Evolutionary conservation across 2,888 invertebrate genomes (phyloP).

Genomic region (Zonitis immaculata): DNA sequence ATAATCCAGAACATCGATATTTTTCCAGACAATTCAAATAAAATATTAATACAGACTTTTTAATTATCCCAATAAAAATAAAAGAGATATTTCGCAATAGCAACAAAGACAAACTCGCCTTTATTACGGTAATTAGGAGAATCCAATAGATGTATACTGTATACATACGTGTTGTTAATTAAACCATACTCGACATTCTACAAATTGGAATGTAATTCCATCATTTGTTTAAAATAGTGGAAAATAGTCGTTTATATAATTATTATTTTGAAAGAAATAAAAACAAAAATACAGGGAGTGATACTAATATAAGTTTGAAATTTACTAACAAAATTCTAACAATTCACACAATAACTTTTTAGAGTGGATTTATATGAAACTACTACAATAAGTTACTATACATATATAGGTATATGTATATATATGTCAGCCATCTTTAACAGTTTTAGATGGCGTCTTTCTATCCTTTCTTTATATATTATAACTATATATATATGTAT

Average conservation of each 20-base stretch:
- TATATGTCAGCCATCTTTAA: not conserved
- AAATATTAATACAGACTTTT: too few relatives aligned
- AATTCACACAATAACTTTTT: conserved; percentile 16
- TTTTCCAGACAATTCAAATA: too few relatives aligned
- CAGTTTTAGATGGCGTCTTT: not conserved
- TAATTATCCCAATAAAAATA: too few relatives aligned
- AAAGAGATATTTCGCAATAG: conserved; percentile 26
- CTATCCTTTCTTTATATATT: not conserved
- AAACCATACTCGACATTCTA: conserved; percentile 28
- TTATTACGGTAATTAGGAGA: conserved; percentile 29
- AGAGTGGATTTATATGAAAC: conserved; percentile 7
- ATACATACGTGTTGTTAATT: conserved; percentile 37
- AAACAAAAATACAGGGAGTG: too few relatives aligned
- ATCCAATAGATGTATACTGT: conserved; percentile 33
- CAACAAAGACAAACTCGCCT: conserved; percentile 30
- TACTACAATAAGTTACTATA: not conserved
- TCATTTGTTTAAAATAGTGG: too few relatives aligned
- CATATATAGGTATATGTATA: too few relatives aligned
- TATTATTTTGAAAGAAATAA: too few relatives aligned
- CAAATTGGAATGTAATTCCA: conserved; percentile 33
- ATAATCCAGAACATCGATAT: too few relatives aligned
- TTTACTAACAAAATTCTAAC: conserved; percentile 16
- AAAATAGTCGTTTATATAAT: too few relatives aligned
- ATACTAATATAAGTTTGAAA: too few relatives aligned
- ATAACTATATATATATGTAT: too few relatives aligned